Percentiles rank a stretch among this genome's conserved stretches.
Conservation (phyloP, 2,888 invertebrate genomes). For the Agrochola circellaris region DNA sequence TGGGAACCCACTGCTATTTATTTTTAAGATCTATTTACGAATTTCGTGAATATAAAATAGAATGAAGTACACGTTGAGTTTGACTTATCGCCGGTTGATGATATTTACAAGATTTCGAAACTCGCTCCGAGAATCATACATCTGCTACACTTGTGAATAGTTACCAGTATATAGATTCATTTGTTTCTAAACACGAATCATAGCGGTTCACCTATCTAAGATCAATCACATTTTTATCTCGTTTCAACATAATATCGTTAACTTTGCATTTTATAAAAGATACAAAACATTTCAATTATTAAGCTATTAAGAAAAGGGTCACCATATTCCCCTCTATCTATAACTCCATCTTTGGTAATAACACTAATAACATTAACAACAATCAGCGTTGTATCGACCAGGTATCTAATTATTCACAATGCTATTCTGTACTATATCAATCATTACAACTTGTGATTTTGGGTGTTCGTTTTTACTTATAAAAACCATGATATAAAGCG, state of each 20-base stretch:
- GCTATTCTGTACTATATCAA: constrained; percentile 74
- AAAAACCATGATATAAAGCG: constrained; percentile 63
- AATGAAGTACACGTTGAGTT: constrained; percentile 54
- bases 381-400: constrained; percentile 82
- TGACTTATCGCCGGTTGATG: constrained; percentile 59
- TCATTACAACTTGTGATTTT: constrained; percentile 69
- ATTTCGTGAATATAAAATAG: constrained; percentile 61
- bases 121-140: constrained; percentile 53
- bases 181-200: constrained; percentile 65
- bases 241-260: constrained; percentile 84
- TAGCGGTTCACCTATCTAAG: constrained; percentile 76
- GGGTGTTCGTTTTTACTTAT: constrained; percentile 58
- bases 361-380: constrained; percentile 88
- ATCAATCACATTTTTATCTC: constrained; percentile 86
- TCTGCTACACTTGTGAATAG: constrained; percentile 50
- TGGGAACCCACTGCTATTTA: constrained; percentile 49
- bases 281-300: constrained; percentile 88
- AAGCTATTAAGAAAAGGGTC: constrained; percentile 86
- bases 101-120: constrained; percentile 66
- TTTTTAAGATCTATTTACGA: constrained; percentile 51
- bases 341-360: constrained; percentile 89
- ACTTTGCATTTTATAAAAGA: constrained; percentile 88
- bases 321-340: constrained; percentile 79
- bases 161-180: constrained; percentile 58
- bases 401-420: constrained; percentile 78